These are phyloP conservation scores for Platorchestia sp. DNA, from an alignment of 1,140 invertebrate genomes.

Conservation along the genomic window DNA sequence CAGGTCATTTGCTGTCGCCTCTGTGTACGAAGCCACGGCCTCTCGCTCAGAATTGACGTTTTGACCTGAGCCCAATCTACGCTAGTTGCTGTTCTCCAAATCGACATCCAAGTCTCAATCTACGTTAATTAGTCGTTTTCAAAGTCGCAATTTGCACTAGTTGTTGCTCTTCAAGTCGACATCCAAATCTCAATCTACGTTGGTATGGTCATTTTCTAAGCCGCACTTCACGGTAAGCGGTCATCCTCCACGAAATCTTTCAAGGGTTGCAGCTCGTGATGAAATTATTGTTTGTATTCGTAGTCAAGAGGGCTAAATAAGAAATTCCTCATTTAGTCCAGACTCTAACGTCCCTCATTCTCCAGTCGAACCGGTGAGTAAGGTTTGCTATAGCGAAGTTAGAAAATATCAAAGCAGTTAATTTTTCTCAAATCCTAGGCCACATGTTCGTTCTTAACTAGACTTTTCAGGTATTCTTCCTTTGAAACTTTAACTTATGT, in stretches of 20 bases:
- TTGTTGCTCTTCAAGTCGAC: too few species aligned
- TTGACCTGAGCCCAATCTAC: neutral
- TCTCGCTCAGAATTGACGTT: neutral
- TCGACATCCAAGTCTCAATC: too few species aligned
- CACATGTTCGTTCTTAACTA: neutral
- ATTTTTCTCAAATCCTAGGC: neutral
- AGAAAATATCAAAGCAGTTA: neutral
- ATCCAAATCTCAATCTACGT: too few species aligned
- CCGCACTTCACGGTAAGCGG: too few species aligned
- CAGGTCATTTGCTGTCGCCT: too few species aligned
- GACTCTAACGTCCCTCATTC: neutral
- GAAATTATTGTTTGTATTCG: neutral
- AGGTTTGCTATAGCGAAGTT: neutral
- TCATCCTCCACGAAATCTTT: neutral
- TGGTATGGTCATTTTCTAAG: neutral
- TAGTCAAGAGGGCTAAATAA: neutral
- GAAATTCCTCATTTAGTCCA: neutral
- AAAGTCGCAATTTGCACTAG: too few species aligned
- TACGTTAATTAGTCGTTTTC: too few species aligned
- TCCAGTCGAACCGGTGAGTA: neutral
- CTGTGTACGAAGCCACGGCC: too few species aligned
- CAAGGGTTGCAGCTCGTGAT: neutral
- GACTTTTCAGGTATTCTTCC: neutral
- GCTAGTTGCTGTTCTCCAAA: too few species aligned
- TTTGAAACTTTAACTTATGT: neutral